Conservation (phyloP, 2,113 vertebrate species). For the Leptocoma aspasia region DNA sequence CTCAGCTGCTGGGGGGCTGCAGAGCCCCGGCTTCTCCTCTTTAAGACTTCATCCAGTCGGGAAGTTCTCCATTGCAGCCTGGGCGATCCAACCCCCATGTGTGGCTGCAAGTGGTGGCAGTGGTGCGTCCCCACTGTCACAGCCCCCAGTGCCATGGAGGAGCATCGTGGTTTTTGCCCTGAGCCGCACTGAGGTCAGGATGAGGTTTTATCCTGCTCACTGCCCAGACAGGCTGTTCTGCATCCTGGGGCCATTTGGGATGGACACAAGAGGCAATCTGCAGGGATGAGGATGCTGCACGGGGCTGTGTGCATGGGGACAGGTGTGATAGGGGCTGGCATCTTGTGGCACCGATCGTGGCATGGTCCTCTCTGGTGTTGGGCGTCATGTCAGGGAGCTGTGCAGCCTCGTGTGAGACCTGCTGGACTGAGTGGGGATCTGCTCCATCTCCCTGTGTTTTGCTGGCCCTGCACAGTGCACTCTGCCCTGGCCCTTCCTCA, state of each 20-base stretch:
- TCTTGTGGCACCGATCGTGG: not conserved
- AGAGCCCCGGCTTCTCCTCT: not conserved
- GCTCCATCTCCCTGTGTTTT: not conserved
- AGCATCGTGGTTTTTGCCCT: not conserved
- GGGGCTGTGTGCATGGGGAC: not conserved
- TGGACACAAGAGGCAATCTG: not conserved
- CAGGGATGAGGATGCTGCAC: not conserved
- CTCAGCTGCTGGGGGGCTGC: not conserved
- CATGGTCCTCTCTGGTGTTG: rapidly evolving
- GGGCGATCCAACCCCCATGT: rapidly evolving
- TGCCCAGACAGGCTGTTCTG: not conserved
- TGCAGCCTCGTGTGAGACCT: not conserved
- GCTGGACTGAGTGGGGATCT: not conserved
- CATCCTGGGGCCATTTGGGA: not conserved
- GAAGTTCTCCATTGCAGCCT: not conserved
- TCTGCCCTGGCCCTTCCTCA: not conserved
- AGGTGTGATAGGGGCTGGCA: not conserved
- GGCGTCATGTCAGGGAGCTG: not conserved
- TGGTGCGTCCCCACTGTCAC: not conserved
- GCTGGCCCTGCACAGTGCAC: not conserved
- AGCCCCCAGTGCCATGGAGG: not conserved
- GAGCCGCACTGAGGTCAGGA: not conserved
- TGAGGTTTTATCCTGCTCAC: not conserved
- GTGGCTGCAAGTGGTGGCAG: not conserved
- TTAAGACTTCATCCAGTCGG: not conserved